Evolutionary conservation across 2,888 invertebrate species (phyloP), one percentile per base, ranked within the genome.

Genomic region (Panopea generosa): DNA sequence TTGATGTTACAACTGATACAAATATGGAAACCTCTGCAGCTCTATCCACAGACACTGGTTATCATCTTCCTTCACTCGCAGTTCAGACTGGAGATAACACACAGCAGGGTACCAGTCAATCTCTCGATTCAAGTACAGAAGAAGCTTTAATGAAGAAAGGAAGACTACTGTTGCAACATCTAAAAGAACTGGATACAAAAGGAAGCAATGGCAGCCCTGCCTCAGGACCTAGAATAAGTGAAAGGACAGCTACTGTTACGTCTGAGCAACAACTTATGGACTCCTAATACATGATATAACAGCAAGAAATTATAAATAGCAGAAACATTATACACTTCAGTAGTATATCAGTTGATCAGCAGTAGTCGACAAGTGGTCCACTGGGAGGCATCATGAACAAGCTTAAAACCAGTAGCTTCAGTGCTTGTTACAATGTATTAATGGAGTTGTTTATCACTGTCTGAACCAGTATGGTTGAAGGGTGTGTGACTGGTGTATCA

Each of bases 111-210:
- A 45, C 52, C 45, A 22, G 49, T 33, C n/a, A 33, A 29, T 24
- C 9, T 3, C 26, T 59, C 29, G 63, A 63, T 20, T 53, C 59
- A 11, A 60, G 57, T 16, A 50, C 66, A n/a, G 79, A 80, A 29
- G 79, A 80, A 61, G 70, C 61, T 38, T 59, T 80, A 20, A 63
- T 66, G 43, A 80, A 62, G 55, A 81, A 77, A 52, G 80, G 80
- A 29, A 77, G 70, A 53, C 56, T 74, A 40, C 66, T 81, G 4
- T 61, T 81, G 33, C 77, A 81, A 55, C 80, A 81, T 71, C 55
- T 81, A n/a, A 72, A 77, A 24, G 70, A 45, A 29, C 47, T 72
- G 11, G 73, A 79, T 50, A 38, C 43, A 20, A 40, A 49, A 18
- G 52, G 43, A 29, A 9, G 24, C 24, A 60, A 26, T 49, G 53